Evolutionary conservation across 2,797 vertebrate species (phyloP).

Genomic region (Lates japonicus): DNA sequence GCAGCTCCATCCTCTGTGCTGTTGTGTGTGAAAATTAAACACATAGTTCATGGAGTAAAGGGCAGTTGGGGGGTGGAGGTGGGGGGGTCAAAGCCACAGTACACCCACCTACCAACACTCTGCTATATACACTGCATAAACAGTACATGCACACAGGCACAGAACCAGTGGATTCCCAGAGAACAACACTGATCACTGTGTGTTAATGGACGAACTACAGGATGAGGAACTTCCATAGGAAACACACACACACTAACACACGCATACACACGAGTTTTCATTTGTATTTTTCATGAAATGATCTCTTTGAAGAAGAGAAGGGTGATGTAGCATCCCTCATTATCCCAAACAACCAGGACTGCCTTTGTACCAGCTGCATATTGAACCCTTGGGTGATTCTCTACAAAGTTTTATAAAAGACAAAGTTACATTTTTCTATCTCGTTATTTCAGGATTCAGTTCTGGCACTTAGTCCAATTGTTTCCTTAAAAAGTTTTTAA

Average conservation of each 20-base stretch:
- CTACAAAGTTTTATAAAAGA: not conserved
- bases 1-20: too few species aligned
- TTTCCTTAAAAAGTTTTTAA: not conserved
- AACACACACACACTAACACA: not conserved
- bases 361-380: not conserved
- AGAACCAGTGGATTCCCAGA: not conserved
- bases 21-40: too few species aligned
- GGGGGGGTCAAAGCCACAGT: not conserved
- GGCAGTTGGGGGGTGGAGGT: too few species aligned
- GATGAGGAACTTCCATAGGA: not conserved
- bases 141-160: not conserved
- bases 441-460: not conserved
- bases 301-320: conserved; percentile 10
- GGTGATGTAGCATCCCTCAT: not conserved
- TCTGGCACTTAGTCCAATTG: not conserved
- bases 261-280: not conserved
- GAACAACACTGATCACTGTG: not conserved
- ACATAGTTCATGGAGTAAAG: too few species aligned
- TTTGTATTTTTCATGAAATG: not conserved
- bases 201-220: not conserved
- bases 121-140: too few species aligned
- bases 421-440: not conserved
- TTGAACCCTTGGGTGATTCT: not conserved
- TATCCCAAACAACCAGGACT: conserved; percentile 13
- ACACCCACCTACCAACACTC: too few species aligned